Conservation (phyloP, 1,140 invertebrate genomes). For the Scylla paramamosain region DNA sequence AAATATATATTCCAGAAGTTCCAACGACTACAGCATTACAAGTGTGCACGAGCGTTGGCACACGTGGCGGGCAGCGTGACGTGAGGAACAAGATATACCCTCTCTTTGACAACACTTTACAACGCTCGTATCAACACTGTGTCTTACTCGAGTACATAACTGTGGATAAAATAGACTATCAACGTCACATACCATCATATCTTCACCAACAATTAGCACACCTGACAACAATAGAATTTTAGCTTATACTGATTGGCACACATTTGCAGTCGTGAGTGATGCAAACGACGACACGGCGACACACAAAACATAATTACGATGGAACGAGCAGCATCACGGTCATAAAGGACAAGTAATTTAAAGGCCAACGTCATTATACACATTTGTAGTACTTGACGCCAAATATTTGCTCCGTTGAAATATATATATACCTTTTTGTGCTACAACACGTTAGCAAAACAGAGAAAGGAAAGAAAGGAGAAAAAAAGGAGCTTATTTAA, state of each 20-base stretch:
- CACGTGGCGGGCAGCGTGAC: no score
- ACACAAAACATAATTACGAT: no score
- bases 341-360: background rate
- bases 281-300: no score
- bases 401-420: background rate
- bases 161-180: slow-evolving; percentile 41
- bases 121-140: background rate
- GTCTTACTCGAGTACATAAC: slow-evolving; percentile 22
- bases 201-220: no score
- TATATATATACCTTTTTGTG: background rate
- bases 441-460: slow-evolving; percentile 19
- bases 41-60: slow-evolving; percentile 4
- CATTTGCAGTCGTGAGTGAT: no score
- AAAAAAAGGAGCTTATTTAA: background rate
- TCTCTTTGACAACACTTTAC: background rate
- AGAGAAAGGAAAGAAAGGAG: no score
- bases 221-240: no score
- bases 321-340: no score
- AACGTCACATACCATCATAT: no score
- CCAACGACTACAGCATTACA: slow-evolving; percentile 44
- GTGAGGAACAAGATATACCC: no score
- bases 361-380: slow-evolving; percentile 55
- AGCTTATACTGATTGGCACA: no score
- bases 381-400: slow-evolving; percentile 32
- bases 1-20: slow-evolving; percentile 49